Conservation (phyloP, 1,140 invertebrate species). For the Camponotus pennsylvanicus region DNA sequence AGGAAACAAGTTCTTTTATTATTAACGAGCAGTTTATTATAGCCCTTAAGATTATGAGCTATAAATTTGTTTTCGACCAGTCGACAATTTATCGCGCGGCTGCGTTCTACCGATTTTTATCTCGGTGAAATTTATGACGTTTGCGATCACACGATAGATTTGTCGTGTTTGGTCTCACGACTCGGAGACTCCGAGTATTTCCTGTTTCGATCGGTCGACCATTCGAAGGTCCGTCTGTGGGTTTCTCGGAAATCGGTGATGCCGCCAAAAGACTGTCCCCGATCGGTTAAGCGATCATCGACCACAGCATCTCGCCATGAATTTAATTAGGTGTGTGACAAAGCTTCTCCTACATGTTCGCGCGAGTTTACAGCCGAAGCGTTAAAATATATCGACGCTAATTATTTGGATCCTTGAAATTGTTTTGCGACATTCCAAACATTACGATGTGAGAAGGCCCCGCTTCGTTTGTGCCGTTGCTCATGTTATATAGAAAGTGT, state of each 20-base stretch:
- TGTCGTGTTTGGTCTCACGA: slow-evolving; percentile 50
- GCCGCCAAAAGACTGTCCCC: slow-evolving; percentile 43
- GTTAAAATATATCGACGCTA: slow-evolving; percentile 42
- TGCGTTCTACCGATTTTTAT: slow-evolving; percentile 54
- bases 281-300: slow-evolving; percentile 38
- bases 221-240: background rate
- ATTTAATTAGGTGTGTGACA: slow-evolving; percentile 60
- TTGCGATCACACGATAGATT: slow-evolving; percentile 48
- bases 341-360: slow-evolving; percentile 37
- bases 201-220: slow-evolving; percentile 44
- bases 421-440: slow-evolving; percentile 12
- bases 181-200: slow-evolving; percentile 31
- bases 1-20: slow-evolving; percentile 5
- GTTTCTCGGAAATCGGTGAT: slow-evolving; percentile 21
- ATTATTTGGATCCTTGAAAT: slow-evolving; percentile 22
- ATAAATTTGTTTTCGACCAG: slow-evolving; percentile 40
- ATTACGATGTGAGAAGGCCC: slow-evolving; percentile 31
- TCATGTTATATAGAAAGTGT: background rate
- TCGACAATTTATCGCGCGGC: slow-evolving; percentile 36
- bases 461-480: background rate
- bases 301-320: slow-evolving; percentile 35
- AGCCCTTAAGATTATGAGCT: slow-evolving; percentile 14
- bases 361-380: slow-evolving; percentile 26
- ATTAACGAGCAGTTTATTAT: slow-evolving; percentile 23
- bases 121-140: slow-evolving; percentile 50